Conservation (phyloP, 2,888 invertebrate genomes). For the Euphydryas editha region DNA sequence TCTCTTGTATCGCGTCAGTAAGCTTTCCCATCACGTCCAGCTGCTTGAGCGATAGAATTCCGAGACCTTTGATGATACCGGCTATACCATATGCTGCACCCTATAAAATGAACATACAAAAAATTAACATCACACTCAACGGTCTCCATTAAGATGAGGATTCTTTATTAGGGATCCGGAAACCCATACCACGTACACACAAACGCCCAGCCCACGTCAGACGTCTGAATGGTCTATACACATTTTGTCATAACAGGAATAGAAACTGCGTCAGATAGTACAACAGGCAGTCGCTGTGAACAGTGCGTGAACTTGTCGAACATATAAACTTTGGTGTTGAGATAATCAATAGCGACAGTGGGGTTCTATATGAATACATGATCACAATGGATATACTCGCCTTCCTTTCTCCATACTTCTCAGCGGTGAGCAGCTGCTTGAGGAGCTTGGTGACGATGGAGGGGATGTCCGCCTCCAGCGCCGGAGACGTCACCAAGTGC, state of each 20-base stretch:
- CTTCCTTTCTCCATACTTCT: conserved; percentile 94
- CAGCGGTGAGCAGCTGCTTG: conserved; percentile 93
- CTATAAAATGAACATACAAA: conserved; percentile 55
- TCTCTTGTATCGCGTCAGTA: conserved; percentile 97
- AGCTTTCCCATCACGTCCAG: conserved; percentile 97
- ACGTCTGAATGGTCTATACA: too few species aligned
- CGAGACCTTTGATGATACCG: conserved; percentile 97
- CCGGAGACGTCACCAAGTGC: conserved; percentile 91
- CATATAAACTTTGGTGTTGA: too few species aligned
- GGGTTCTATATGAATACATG: too few species aligned
- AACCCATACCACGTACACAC: too few species aligned
- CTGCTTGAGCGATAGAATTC: conserved; percentile 97
- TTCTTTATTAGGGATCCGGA: too few species aligned
- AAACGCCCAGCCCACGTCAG: too few species aligned
- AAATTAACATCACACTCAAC: too few species aligned
- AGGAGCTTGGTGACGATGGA: conserved; percentile 94
- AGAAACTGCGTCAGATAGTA: neutral
- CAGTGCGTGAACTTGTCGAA: too few species aligned
- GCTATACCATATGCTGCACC: conserved; percentile 99
- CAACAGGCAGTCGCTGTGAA: neutral
- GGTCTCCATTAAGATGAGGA: too few species aligned
- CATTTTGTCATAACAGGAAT: too few species aligned
- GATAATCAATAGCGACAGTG: too few species aligned
- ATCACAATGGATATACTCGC: conserved; percentile 46
- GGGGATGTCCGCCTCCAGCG: conserved; percentile 95